Percentiles rank a stretch among this genome's conserved stretches.
Conservation (phyloP, 2,888 invertebrate species). For the Lomographa bimaculata region DNA sequence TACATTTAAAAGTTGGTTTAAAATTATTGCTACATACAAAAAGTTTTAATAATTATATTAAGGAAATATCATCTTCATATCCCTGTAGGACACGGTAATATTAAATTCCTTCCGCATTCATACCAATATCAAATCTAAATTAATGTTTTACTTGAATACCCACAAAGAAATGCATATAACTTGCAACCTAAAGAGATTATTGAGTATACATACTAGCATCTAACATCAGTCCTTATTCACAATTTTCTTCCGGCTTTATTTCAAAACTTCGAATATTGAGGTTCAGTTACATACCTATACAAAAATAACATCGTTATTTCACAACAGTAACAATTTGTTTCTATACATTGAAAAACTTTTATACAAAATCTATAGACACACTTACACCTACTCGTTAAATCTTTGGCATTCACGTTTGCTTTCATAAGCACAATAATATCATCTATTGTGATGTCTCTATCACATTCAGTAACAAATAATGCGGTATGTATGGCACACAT, state of each 20-base stretch:
- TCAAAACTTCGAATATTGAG: constrained; percentile 65
- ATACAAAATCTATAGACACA: constrained; percentile 55
- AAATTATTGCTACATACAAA: background rate
- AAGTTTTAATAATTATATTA: background rate
- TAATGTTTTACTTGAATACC: constrained; percentile 19
- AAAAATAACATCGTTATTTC: constrained; percentile 70
- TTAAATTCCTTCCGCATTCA: constrained; percentile 7
- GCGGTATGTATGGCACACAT: constrained; percentile 32
- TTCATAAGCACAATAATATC: constrained; percentile 55
- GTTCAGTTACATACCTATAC: constrained; percentile 63
- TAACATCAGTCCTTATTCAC: constrained; percentile 63
- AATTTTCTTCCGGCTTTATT: constrained; percentile 63
- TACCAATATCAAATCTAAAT: constrained; percentile 15
- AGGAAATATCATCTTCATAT: constrained; percentile 5
- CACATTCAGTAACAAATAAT: constrained; percentile 31
- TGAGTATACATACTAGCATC: constrained; percentile 35
- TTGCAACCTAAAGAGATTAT: constrained; percentile 33
- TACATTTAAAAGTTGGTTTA: constrained; percentile 1
- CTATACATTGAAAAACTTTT: constrained; percentile 58
- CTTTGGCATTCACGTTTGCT: constrained; percentile 77
- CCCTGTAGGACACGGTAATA: constrained; percentile 2
- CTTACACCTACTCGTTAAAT: constrained; percentile 75
- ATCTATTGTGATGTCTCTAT: constrained; percentile 58
- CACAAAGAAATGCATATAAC: constrained; percentile 30
- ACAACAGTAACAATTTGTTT: constrained; percentile 82